Evolutionary conservation across 2,797 vertebrate genomes (phyloP).

Genomic region (Prionace glauca): DNA sequence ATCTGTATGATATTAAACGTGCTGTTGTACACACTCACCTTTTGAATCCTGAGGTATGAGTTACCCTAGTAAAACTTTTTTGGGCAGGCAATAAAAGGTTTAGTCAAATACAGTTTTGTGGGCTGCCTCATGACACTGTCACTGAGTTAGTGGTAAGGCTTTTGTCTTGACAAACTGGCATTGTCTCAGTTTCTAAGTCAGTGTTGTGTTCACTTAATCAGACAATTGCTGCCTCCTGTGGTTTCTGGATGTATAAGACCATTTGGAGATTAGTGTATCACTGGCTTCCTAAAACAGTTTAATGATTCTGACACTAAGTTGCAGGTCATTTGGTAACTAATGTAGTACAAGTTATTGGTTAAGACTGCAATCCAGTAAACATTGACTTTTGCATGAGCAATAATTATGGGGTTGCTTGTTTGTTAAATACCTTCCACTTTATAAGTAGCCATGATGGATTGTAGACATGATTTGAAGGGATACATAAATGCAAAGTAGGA

Average conservation of each 20-base stretch:
- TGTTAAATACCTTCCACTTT: background rate
- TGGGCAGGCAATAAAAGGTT: too few relatives aligned
- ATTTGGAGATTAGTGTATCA: too few relatives aligned
- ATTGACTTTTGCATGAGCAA: too few relatives aligned
- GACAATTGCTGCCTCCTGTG: background rate
- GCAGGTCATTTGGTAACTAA: background rate
- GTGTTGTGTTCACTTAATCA: background rate
- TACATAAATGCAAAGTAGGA: background rate
- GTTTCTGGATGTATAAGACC: too few relatives aligned
- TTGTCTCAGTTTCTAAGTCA: background rate
- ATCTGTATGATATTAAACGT: slow-evolving; percentile 81
- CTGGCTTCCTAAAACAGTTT: background rate
- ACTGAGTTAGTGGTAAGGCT: background rate
- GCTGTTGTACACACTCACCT: slow-evolving; percentile 79
- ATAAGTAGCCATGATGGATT: too few relatives aligned
- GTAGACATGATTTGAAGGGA: background rate
- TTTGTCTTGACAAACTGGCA: background rate
- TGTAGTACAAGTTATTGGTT: background rate
- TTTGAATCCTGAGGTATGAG: slow-evolving; percentile 78
- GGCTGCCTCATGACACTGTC: background rate
- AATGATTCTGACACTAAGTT: background rate
- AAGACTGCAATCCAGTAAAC: too few relatives aligned
- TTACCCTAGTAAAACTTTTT: background rate
- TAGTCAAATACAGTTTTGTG: background rate
- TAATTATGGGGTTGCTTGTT: background rate